Evolutionary conservation across 2,888 invertebrate genomes (phyloP), one percentile per base, ranked within the genome.

Genomic region (Sminthurides aquaticus): DNA sequence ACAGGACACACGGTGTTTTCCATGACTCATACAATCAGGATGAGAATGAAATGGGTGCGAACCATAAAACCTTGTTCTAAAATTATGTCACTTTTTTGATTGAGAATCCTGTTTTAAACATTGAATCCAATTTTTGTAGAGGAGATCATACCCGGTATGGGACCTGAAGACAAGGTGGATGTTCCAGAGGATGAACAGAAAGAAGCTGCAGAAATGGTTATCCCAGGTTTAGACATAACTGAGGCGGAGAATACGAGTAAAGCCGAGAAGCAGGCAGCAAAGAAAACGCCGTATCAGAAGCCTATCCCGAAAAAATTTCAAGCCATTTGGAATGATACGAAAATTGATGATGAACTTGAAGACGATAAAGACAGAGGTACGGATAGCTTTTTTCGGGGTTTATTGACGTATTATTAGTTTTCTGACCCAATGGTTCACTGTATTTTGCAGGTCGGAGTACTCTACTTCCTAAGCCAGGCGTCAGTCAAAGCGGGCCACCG

Each of bases 271-370:
- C 69, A 70, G n/a, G 69, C 62, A n/a, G 3, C 27, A 2, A 79
- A 79, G 69, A 80, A 83, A 77, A 91, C 92, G 62, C 95, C 96
- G 5, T 96, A 92, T 77, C 91, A 94, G 75, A 94, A 96, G 79
- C 96, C 96, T 20, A 95, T 97, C 78, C 96, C 96, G 1, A 86
- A 91, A 75, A 91, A 93, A 77, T 97, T 97, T 81, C 94, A 96
- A 81, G 91, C 91, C n/a, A 92, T 94, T 74, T 97, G 97, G 97
- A 91, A 91, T 76, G 89, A 74, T 52, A 65, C 70, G 0, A 72
- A 71, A 62, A 67, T 67, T 18, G 74, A 73, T 49, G 66, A 70
- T 27, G 73, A 73, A 29, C 68, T 72, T 34, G 68, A 73, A 34
- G 73, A 73, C 25, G 72, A 72, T 57, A 68, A 72, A 60, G 72